These are phyloP conservation scores for Mactra quadrangularis DNA, from an alignment of 1,140 invertebrate species.

Conservation along the genomic window DNA sequence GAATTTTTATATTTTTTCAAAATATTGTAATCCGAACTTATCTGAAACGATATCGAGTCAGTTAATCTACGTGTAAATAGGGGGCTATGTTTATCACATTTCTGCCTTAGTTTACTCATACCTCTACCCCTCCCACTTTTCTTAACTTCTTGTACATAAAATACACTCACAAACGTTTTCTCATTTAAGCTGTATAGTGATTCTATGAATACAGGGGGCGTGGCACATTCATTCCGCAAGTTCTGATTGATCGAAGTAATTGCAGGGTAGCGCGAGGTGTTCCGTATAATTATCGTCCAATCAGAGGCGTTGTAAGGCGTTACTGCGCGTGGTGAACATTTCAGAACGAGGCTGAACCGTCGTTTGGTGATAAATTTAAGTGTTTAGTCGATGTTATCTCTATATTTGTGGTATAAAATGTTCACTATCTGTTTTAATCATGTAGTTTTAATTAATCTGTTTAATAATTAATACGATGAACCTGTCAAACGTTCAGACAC, in stretches of 20 bases:
- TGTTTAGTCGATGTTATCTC: constrained; percentile 29
- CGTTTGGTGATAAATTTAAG: constrained; percentile 2
- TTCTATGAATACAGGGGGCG: constrained; percentile 35
- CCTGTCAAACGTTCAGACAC: not conserved
- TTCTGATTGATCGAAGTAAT: constrained; percentile 62
- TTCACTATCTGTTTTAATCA: constrained; percentile 6
- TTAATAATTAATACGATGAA: constrained; percentile 15
- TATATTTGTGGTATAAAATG: constrained; percentile 20
- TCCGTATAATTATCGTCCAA: constrained; percentile 60
- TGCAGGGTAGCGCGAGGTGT: constrained; percentile 52
- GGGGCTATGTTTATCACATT: constrained; percentile 41
- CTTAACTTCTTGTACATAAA: not conserved
- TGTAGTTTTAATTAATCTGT: constrained; percentile 60
- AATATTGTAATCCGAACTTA: constrained; percentile 57
- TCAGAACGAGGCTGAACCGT: constrained; percentile 30
- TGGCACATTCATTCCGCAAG: constrained; percentile 20
- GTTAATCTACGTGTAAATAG: constrained; percentile 45
- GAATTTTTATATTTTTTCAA: too few species aligned
- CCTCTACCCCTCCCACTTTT: constrained; percentile 22
- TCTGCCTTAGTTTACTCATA: constrained; percentile 37
- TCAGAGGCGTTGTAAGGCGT: constrained; percentile 60
- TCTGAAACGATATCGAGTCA: not conserved
- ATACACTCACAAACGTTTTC: constrained; percentile 39
- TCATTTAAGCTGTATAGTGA: constrained; percentile 27
- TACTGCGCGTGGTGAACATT: constrained; percentile 44